Evolutionary conservation across 2,113 vertebrate genomes (phyloP).

Genomic region (Poeciliopsis prolifica): DNA sequence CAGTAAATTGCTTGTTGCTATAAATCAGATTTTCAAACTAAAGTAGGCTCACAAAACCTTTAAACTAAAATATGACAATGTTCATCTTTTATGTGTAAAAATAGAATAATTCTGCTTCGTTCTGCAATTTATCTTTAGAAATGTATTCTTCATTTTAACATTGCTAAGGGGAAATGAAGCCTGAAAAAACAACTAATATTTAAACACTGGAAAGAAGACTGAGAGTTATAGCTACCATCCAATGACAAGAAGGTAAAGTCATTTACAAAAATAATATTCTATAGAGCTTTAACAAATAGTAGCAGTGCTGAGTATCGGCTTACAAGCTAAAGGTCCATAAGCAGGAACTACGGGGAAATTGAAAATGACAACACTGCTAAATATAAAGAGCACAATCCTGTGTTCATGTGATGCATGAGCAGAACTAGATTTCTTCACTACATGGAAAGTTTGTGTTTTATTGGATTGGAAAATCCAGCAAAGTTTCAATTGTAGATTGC

Average conservation of each 20-base stretch:
- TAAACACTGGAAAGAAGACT: too few relatives aligned
- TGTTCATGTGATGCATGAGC: conserved; percentile 9
- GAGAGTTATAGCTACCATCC: too few relatives aligned
- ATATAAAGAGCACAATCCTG: too few relatives aligned
- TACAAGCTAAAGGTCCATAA: conserved; percentile 17
- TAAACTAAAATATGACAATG: background rate
- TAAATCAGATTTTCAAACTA: too few relatives aligned
- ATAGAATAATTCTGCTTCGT: background rate
- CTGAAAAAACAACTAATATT: too few relatives aligned
- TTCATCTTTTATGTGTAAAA: background rate
- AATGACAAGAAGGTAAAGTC: conserved; percentile 46
- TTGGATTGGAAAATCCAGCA: too few relatives aligned
- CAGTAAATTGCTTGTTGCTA: background rate
- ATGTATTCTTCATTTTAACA: too few relatives aligned
- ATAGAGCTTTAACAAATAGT: conserved; percentile 73
- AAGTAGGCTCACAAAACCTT: background rate
- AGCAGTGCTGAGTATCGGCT: conserved; percentile 61
- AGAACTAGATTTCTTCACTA: conserved; percentile 2
- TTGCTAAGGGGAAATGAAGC: too few relatives aligned
- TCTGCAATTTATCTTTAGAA: background rate
- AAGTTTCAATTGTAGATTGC: too few relatives aligned
- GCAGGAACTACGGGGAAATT: conserved; percentile 9
- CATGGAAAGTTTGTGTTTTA: background rate
- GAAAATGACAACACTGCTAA: conserved; percentile 23
- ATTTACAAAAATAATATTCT: conserved; percentile 84